These are phyloP conservation scores for Tricholaema leucomelas DNA, from an alignment of 2,113 vertebrate genomes.

Conservation along the genomic window DNA sequence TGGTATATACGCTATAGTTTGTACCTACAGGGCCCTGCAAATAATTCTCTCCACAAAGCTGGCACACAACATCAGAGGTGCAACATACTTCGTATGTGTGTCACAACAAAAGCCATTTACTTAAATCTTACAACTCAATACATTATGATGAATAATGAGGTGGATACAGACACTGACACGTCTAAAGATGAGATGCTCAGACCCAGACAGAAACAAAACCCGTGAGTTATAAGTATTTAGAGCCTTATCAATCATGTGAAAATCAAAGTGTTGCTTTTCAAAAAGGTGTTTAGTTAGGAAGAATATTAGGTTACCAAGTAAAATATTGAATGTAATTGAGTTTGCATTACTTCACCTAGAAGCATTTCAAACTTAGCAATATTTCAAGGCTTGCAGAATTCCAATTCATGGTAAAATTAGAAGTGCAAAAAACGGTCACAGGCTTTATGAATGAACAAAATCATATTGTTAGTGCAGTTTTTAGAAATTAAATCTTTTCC, in stretches of 20 bases:
- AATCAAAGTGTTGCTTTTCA: not conserved
- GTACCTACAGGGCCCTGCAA: not conserved
- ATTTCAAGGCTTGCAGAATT: slow-evolving; percentile 10
- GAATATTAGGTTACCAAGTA: not conserved
- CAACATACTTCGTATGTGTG: not conserved
- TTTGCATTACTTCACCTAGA: slow-evolving; percentile 18
- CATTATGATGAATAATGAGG: not conserved
- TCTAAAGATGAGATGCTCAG: not conserved
- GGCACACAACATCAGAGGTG: not conserved
- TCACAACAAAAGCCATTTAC: not conserved
- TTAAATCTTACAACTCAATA: not conserved
- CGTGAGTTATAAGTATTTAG: not conserved
- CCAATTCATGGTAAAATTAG: slow-evolving; percentile 21
- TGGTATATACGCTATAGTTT: not conserved
- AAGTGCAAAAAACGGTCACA: not conserved
- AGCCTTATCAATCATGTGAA: not conserved
- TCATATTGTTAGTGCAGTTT: not conserved
- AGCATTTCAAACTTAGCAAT: not conserved
- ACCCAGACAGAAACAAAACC: not conserved
- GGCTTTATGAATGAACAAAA: not conserved
- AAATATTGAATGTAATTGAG: not conserved
- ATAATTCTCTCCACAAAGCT: not conserved
- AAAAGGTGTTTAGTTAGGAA: not conserved
- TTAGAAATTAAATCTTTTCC: slow-evolving; percentile 19
- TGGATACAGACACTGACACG: not conserved